Conservation (phyloP, 2,888 invertebrate species). For the Thecocarcelia acutangulata region DNA sequence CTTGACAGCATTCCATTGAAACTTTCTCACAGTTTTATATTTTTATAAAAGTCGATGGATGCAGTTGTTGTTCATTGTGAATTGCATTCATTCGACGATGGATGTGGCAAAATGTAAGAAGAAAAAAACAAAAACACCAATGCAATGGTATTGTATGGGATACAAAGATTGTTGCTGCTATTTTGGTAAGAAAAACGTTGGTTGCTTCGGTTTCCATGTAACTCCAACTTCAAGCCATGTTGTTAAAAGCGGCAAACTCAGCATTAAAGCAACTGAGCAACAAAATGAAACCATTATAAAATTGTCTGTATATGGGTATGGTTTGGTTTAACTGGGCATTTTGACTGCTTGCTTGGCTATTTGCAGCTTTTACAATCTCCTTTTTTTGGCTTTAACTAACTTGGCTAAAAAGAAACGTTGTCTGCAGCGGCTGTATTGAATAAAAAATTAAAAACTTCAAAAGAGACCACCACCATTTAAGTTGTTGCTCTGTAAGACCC, state of each 20-base stretch:
- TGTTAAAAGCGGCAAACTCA: conserved; percentile 62
- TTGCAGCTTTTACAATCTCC: conserved; percentile 64
- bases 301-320: conserved; percentile 63
- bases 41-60: conserved; percentile 63
- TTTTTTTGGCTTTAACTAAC: conserved; percentile 60
- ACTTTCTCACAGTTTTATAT: conserved; percentile 81
- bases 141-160: conserved; percentile 50
- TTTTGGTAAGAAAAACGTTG: conserved; percentile 56
- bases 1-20: conserved; percentile 81
- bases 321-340: conserved; percentile 44
- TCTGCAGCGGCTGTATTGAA: conserved; percentile 51
- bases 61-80: conserved; percentile 58
- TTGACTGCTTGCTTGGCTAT: conserved; percentile 29
- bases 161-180: conserved; percentile 39
- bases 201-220: conserved; percentile 68
- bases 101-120: conserved; percentile 45
- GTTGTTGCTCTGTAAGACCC: conserved; percentile 37
- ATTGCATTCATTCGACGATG: conserved; percentile 56
- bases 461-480: conserved; percentile 67
- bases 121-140: conserved; percentile 33
- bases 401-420: conserved; percentile 48
- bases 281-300: conserved; percentile 63
- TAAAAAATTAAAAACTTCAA: conserved; percentile 62
- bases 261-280: conserved; percentile 50
- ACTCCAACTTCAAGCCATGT: conserved; percentile 67